Evolutionary conservation across 37 sponge, comb jelly and placozoan genomes (phyloP).

Genomic region (Cliona cf. orientalis): DNA sequence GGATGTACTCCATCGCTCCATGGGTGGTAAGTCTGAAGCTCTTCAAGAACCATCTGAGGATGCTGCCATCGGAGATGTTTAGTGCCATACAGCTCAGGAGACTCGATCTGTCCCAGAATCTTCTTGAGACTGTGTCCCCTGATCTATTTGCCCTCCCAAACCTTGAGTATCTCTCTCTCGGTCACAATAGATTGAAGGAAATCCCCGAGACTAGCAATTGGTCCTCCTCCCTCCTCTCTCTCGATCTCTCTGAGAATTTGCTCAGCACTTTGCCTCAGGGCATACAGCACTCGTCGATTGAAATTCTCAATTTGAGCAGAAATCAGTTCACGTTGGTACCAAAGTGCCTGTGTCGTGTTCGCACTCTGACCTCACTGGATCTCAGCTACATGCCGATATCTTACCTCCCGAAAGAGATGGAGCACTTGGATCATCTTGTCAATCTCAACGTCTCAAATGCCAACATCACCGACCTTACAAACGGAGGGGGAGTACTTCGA

Average conservation of each 20-base stretch:
- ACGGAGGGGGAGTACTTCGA: conserved; percentile 23
- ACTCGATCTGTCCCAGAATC: conserved; percentile 76
- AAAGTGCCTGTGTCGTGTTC: conserved; percentile 65
- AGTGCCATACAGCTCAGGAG: conserved; percentile 63
- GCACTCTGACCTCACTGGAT: conserved; percentile 73
- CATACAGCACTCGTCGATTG: conserved; percentile 67
- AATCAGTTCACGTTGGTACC: conserved; percentile 67
- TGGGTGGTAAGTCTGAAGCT: conserved; percentile 83
- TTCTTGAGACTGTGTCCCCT: conserved; percentile 45
- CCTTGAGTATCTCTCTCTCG: conserved; percentile 68
- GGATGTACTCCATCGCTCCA: conserved; percentile 84
- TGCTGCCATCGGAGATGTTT: conserved; percentile 62
- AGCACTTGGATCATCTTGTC: conserved; percentile 58
- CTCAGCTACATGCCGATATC: conserved; percentile 55
- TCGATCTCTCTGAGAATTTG: conserved; percentile 68
- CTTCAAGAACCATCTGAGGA: conserved; percentile 65
- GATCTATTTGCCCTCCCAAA: conserved; percentile 69
- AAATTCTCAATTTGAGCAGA: conserved; percentile 64
- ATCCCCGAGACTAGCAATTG: conserved; percentile 57
- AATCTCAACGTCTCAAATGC: conserved; percentile 50
- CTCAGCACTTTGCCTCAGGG: conserved; percentile 57
- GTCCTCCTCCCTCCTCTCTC: conserved; percentile 51
- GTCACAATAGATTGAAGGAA: conserved; percentile 61
- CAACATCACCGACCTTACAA: conserved; percentile 59
- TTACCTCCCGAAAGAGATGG: conserved; percentile 70